These are phyloP conservation scores for Triplophysa siluroides DNA, from an alignment of 2,113 vertebrate genomes.

Conservation along the genomic window DNA sequence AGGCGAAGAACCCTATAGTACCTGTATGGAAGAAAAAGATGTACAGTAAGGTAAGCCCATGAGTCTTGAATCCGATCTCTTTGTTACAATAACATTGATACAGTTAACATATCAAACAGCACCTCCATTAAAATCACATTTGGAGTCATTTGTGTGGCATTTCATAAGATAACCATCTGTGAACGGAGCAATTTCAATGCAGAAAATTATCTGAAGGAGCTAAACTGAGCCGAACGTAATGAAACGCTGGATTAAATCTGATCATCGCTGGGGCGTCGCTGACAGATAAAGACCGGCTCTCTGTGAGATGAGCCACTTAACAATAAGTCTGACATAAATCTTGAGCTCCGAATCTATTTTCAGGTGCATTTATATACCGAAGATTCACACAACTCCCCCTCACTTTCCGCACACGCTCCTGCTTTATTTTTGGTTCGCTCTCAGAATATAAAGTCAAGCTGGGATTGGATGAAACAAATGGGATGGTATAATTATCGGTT, in stretches of 20 bases:
- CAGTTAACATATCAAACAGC: not conserved
- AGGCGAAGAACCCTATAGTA: constrained; percentile 98
- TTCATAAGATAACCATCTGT: constrained; percentile 1
- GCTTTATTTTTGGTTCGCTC: constrained; percentile 6
- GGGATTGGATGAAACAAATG: constrained; percentile 3
- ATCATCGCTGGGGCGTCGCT: constrained; percentile 60
- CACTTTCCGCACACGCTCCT: constrained; percentile 55
- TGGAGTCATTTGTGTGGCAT: not conserved
- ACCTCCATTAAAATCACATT: not conserved
- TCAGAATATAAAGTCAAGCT: not conserved
- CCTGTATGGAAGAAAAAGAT: constrained; percentile 70
- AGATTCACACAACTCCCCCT: constrained; percentile 60
- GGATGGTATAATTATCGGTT: not conserved
- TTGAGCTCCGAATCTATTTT: constrained; percentile 44
- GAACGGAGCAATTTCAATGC: not conserved
- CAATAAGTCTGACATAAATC: constrained; percentile 23
- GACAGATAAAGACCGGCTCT: constrained; percentile 40
- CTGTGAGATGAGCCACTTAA: constrained; percentile 5
- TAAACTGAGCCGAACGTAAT: constrained; percentile 41
- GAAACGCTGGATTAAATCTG: constrained; percentile 51
- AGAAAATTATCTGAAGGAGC: constrained; percentile 46
- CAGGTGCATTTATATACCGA: constrained; percentile 57
- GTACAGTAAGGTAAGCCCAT: not conserved
- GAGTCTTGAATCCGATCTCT: not conserved
- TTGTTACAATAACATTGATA: not conserved